These are phyloP conservation scores for Characodon lateralis DNA, from an alignment of 2,797 vertebrate species.

Conservation along the genomic window DNA sequence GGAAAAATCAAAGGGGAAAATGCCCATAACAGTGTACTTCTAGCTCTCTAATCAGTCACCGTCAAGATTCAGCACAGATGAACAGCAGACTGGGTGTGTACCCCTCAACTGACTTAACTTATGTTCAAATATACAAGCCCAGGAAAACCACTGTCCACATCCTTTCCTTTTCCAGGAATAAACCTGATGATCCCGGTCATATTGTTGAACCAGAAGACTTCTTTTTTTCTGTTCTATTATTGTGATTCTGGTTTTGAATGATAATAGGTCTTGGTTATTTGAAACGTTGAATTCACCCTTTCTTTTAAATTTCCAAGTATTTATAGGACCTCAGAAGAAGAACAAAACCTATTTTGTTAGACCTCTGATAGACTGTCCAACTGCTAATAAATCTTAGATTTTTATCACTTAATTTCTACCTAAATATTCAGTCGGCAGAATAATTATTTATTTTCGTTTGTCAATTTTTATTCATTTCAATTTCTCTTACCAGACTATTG, in stretches of 20 bases:
- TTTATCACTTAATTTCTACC: neutral
- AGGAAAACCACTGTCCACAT: neutral
- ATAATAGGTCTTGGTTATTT: neutral
- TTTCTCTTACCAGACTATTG: neutral
- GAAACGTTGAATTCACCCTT: neutral
- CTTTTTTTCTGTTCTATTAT: neutral
- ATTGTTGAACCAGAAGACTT: neutral
- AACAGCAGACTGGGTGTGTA: neutral
- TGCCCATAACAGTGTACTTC: neutral
- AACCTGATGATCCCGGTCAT: constrained; percentile 18
- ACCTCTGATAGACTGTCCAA: too few species aligned
- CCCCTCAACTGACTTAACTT: neutral
- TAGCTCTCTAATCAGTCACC: constrained; percentile 30
- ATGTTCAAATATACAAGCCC: neutral
- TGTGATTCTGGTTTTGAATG: neutral
- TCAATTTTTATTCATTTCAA: neutral
- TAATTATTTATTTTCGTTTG: neutral
- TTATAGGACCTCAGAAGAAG: too few species aligned
- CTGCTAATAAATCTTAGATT: too few species aligned
- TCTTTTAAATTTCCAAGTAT: neutral
- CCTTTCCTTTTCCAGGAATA: constrained; percentile 20
- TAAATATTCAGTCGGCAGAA: neutral
- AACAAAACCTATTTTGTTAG: too few species aligned
- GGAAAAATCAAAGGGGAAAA: constrained; percentile 17
- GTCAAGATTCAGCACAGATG: constrained; percentile 1